Evolutionary conservation across 2,888 invertebrate species (phyloP), one percentile per base, ranked within the genome.

Genomic region (Andricus quercusramuli): DNA sequence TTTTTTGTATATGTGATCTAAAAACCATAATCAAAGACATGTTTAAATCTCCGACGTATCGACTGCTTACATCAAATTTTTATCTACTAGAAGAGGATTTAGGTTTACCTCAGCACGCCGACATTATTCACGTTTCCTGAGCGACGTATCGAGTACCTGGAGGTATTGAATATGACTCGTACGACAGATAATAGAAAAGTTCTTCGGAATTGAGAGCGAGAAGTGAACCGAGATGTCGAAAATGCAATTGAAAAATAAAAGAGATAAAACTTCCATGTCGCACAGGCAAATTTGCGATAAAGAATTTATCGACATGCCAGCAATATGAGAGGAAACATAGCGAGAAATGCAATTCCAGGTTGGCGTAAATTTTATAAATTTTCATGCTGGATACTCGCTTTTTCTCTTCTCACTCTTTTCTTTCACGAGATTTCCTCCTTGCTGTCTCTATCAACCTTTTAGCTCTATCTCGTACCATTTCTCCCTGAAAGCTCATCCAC

Each of bases 331-430:
- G 78, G 79, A 81, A 81, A 81, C 81, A 79, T 83, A 78, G 66
- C 68, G 77, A 83, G 83, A 81, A 83, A 78, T 79, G 83, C 79
- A 83, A 79, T 83, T 83, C 79, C 44, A 78, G 62, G 66, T 77
- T 67, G 62, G 83, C 81, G 81, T 81, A 78, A 82, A 81, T 82
- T 80, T 80, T 74, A 81, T 83, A 79, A 83, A 83, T 83, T 83
- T 81, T 78, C 82, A 83, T 79, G 80, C 66, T 78, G 68, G 47
- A 47, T 77, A 41, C 74, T 78, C 76, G 64, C 68, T 59, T 68
- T 59, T 37, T 37, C 62, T 47, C 51, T 47, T 56, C 41, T 67
- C 29, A 1, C 51, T 65, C 51, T 78, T 78, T 65, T 47, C 65
- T 65, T 66, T 20, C 5, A 74, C 15, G n/a, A 25, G 51, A 29